Evolutionary conservation across 2,113 vertebrate species (phyloP).

Genomic region (Laticauda laticaudata): DNA sequence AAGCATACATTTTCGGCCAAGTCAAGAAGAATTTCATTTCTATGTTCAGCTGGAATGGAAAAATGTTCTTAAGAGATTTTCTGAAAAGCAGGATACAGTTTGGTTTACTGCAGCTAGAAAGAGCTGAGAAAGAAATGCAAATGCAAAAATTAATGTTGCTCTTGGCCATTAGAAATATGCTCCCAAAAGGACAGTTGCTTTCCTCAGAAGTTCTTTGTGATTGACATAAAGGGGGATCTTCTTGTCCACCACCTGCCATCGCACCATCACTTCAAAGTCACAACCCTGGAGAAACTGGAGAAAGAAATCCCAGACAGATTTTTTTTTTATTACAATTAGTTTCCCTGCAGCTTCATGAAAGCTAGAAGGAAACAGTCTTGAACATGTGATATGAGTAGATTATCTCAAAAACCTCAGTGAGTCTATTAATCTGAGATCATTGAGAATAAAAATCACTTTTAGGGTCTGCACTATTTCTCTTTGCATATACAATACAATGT

Average conservation of each 20-base stretch:
- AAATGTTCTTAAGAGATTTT: neutral
- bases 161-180: constrained; percentile 71
- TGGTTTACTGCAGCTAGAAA: neutral
- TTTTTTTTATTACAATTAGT: accelerated
- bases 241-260: constrained; percentile 82
- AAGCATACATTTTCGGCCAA: neutral
- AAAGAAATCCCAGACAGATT: neutral
- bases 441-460: neutral
- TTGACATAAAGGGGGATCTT: constrained; percentile 69
- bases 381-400: neutral
- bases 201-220: constrained; percentile 78
- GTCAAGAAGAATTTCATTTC: neutral
- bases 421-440: neutral
- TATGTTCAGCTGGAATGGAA: neutral
- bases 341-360: neutral
- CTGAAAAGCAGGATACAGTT: neutral
- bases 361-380: neutral
- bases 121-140: neutral
- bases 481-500: neutral
- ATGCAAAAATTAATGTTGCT: neutral
- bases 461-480: neutral
- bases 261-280: constrained; percentile 51
- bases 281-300: constrained; percentile 64
- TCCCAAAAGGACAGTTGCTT: constrained; percentile 65
- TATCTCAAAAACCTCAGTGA: neutral